These are phyloP conservation scores for Phalera bucephala DNA, from an alignment of 2,888 invertebrate genomes.

Conservation along the genomic window DNA sequence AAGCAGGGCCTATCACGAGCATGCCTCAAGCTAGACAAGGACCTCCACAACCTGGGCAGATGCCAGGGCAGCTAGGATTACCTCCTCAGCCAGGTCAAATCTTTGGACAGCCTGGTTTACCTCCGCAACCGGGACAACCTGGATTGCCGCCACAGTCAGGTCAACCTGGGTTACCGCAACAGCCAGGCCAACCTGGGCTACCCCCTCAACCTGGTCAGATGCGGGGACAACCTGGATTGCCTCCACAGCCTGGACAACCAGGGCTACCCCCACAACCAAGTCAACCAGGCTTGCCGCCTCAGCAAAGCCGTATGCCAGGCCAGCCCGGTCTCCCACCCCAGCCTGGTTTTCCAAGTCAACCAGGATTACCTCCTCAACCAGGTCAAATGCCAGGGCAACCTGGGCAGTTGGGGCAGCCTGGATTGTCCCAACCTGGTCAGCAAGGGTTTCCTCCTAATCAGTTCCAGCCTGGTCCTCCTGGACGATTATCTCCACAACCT, in stretches of 20 bases:
- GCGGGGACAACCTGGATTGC: background rate
- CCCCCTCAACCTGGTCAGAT: conserved; percentile 9
- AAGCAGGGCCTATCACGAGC: conserved; percentile 18
- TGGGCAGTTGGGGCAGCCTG: conserved; percentile 33
- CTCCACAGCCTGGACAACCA: conserved; percentile 29
- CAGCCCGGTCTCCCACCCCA: conserved; percentile 37
- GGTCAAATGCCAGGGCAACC: conserved; percentile 29
- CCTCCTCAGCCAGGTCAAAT: conserved; percentile 22
- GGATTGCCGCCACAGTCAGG: conserved; percentile 33
- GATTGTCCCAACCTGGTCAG: conserved; percentile 9
- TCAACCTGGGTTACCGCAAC: no score
- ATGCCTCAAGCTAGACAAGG: conserved; percentile 17
- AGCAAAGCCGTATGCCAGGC: conserved; percentile 17
- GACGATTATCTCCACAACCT: conserved; percentile 29
- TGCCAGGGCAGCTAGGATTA: conserved; percentile 21
- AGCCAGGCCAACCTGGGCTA: conserved; percentile 24
- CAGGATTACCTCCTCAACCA: conserved; percentile 26
- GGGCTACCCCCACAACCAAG: conserved; percentile 26
- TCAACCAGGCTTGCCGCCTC: conserved; percentile 20
- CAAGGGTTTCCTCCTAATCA: background rate
- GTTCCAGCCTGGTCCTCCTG: conserved; percentile 21
- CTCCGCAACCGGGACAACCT: conserved; percentile 18
- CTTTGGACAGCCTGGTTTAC: conserved; percentile 25
- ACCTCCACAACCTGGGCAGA: conserved; percentile 27
- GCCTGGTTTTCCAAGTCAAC: conserved; percentile 19